Evolutionary conservation across 2,888 invertebrate genomes (phyloP).

Genomic region (Eupeodes luniger): DNA sequence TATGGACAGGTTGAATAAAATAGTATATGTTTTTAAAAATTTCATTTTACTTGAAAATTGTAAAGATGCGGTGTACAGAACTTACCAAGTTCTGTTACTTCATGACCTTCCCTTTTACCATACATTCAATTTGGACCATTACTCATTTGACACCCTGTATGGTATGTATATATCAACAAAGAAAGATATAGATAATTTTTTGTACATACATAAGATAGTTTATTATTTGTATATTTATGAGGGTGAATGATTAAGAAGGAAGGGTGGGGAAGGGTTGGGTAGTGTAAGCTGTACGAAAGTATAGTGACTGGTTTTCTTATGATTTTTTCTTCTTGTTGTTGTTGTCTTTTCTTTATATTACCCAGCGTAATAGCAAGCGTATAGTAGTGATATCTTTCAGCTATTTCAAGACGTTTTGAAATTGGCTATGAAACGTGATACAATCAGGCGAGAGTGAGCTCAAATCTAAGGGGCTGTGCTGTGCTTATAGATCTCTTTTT

Average conservation of each 20-base stretch:
- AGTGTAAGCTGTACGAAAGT: background rate
- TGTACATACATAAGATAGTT: background rate
- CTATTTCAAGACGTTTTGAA: conserved; percentile 65
- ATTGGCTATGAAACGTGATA: conserved; percentile 73
- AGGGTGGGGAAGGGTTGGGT: background rate
- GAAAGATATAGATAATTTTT: conserved; percentile 33
- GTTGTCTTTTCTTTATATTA: conserved; percentile 58
- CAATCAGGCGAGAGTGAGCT: conserved; percentile 53
- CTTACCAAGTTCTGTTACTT: no score
- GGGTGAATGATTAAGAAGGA: background rate
- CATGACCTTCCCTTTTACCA: no score
- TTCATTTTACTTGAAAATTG: no score
- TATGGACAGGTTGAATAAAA: no score
- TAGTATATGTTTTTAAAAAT: no score
- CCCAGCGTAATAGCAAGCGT: conserved; percentile 53
- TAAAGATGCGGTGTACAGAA: no score
- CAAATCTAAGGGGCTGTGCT: conserved; percentile 47
- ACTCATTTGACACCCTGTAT: no score
- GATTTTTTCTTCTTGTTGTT: conserved; percentile 1
- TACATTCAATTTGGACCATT: no score
- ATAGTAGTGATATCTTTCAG: conserved; percentile 61
- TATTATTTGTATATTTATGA: conserved; percentile 41
- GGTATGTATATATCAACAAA: background rate
- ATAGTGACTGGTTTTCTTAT: conserved; percentile 31
- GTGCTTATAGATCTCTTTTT: background rate